phyloP scores from a whole-genome alignment of 2,888 invertebrate genomes.

The Nomada ferruginata region DNA sequence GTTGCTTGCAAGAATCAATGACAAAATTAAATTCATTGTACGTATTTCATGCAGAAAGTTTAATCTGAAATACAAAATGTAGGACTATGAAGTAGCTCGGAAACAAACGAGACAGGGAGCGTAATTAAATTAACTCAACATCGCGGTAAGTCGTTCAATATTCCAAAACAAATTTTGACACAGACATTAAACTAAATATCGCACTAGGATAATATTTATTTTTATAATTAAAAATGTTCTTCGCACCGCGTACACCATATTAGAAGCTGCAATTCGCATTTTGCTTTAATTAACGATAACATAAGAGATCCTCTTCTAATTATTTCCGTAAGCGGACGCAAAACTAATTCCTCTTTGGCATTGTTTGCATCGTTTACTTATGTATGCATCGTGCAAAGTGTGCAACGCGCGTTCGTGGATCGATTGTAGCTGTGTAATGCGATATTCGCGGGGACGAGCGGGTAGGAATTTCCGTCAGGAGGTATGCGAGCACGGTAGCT shows the following conservation, averaged over 20 bases:
- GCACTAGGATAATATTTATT: background rate
- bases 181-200: background rate
- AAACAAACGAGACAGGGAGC: no score
- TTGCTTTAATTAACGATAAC: background rate
- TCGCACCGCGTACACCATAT: background rate
- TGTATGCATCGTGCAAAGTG: constrained; percentile 3
- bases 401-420: background rate
- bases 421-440: constrained; percentile 19
- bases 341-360: constrained; percentile 3
- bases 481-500: constrained; percentile 15
- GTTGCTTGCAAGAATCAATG: no score
- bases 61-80: no score
- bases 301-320: constrained; percentile 2
- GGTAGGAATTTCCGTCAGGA: constrained; percentile 6
- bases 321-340: background rate
- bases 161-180: background rate
- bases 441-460: constrained; percentile 24
- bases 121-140: no score
- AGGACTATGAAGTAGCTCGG: no score
- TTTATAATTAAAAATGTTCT: background rate
- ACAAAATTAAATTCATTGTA: no score
- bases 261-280: background rate
- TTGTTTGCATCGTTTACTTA: background rate
- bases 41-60: no score
- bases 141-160: no score